Evolutionary conservation across 35 echinoderm and acorn worm species (phyloP).

Genomic region (Apostichopus parvimensis): DNA sequence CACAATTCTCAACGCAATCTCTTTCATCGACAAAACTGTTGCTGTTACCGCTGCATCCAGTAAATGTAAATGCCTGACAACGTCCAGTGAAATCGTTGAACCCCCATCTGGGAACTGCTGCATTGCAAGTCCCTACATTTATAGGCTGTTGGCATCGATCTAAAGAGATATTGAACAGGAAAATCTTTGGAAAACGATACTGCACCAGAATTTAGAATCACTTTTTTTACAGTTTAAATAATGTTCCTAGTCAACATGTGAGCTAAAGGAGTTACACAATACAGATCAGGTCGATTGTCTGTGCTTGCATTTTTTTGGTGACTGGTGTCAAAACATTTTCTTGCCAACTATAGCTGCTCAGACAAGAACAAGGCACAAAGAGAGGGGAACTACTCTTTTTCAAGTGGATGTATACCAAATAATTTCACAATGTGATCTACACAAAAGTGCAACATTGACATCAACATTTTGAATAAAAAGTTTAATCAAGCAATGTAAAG

Average conservation of each 20-base stretch:
- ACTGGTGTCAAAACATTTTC: too few relatives aligned
- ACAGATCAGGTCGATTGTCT: too few relatives aligned
- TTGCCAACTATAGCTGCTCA: too few relatives aligned
- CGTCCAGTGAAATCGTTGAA: background rate
- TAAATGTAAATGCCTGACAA: conserved; percentile 37
- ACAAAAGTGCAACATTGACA: too few relatives aligned
- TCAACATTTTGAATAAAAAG: too few relatives aligned
- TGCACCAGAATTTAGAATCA: background rate
- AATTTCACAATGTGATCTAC: too few relatives aligned
- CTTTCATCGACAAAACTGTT: conserved; percentile 15
- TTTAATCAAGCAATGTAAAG: too few relatives aligned
- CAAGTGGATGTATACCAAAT: too few relatives aligned
- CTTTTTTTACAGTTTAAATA: too few relatives aligned
- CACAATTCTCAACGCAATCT: conserved; percentile 47
- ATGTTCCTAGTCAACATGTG: background rate
- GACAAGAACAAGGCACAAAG: too few relatives aligned
- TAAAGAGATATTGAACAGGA: background rate
- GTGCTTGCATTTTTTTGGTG: too few relatives aligned
- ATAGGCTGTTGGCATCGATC: conserved; percentile 21
- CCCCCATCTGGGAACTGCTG: conserved; percentile 6
- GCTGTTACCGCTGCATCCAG: conserved; percentile 38
- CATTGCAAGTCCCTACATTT: conserved; percentile 24
- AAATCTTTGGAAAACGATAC: background rate
- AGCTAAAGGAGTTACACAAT: background rate
- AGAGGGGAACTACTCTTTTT: too few relatives aligned